Evolutionary conservation across 2,797 vertebrate species (phyloP).

Genomic region (Myotis vivesi): DNA sequence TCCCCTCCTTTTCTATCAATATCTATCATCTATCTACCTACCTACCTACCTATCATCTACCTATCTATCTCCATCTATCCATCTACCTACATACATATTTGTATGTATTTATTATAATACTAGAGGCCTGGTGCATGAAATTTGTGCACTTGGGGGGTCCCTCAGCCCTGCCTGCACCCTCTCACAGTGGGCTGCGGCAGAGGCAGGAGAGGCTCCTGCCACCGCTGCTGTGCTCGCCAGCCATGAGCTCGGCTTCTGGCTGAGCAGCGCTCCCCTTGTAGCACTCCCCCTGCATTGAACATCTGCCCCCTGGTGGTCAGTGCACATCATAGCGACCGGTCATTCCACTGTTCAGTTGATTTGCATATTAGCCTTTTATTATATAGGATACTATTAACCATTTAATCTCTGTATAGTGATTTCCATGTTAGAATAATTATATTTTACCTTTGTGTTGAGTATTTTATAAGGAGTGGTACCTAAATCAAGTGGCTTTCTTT

Average conservation of each 20-base stretch:
- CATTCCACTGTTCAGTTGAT: too few relatives aligned
- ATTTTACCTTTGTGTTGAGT: background rate
- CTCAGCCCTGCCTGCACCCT: too few relatives aligned
- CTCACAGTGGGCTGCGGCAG: accelerated
- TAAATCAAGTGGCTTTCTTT: background rate
- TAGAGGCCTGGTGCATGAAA: too few relatives aligned
- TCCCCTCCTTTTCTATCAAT: background rate
- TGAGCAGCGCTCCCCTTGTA: too few relatives aligned
- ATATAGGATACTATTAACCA: background rate
- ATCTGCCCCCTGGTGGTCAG: too few relatives aligned
- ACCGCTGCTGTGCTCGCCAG: too few relatives aligned
- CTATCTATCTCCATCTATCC: background rate
- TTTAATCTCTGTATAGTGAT: background rate
- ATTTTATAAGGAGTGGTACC: background rate
- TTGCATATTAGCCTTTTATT: too few relatives aligned
- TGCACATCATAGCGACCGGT: too few relatives aligned
- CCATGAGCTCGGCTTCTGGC: too few relatives aligned
- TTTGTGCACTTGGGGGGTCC: too few relatives aligned
- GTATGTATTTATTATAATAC: background rate
- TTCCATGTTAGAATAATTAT: background rate
- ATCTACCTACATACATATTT: background rate
- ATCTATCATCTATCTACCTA: background rate
- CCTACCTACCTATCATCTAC: background rate
- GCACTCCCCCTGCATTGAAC: too few relatives aligned
- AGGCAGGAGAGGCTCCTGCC: too few relatives aligned